Evolutionary conservation across 2,888 invertebrate species (phyloP).

Genomic region (Netelia melanura): DNA sequence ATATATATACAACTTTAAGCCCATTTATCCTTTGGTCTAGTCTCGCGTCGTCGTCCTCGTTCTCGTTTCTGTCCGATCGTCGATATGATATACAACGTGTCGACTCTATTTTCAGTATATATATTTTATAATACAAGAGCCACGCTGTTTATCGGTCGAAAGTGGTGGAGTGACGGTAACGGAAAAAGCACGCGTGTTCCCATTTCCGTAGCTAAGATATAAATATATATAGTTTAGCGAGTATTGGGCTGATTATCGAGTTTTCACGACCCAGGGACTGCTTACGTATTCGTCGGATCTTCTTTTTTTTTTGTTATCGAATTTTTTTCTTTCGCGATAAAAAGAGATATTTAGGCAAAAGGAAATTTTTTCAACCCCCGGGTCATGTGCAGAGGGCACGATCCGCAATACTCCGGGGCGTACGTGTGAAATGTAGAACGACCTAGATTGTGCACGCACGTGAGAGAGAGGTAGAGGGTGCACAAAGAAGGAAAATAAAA

Average conservation of each 20-base stretch:
- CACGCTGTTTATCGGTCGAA: conserved; percentile 48
- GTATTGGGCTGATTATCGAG: no score
- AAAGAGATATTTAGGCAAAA: no score
- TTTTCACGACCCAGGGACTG: no score
- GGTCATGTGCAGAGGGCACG: neutral
- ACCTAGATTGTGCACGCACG: conserved; percentile 52
- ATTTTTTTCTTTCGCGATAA: no score
- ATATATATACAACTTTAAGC: neutral
- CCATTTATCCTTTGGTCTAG: conserved; percentile 9
- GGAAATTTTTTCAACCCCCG: conserved; percentile 10
- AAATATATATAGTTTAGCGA: neutral
- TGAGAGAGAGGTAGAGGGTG: neutral
- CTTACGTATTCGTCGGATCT: no score
- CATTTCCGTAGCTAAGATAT: conserved; percentile 45
- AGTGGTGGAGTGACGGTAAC: conserved; percentile 39
- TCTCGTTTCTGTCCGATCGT: neutral
- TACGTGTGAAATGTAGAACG: conserved; percentile 6
- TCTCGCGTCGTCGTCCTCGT: conserved; percentile 18
- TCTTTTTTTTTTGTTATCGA: no score
- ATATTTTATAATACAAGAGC: neutral
- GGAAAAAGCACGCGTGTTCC: conserved; percentile 58
- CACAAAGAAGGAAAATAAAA: neutral
- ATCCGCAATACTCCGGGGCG: neutral
- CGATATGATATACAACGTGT: neutral
- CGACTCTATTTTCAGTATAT: neutral